A percentile compares a stretch with the other conserved stretches of the same genome.
These are phyloP conservation scores for Uloborus diversus DNA, from an alignment of 1,140 invertebrate genomes.

Conservation along the genomic window DNA sequence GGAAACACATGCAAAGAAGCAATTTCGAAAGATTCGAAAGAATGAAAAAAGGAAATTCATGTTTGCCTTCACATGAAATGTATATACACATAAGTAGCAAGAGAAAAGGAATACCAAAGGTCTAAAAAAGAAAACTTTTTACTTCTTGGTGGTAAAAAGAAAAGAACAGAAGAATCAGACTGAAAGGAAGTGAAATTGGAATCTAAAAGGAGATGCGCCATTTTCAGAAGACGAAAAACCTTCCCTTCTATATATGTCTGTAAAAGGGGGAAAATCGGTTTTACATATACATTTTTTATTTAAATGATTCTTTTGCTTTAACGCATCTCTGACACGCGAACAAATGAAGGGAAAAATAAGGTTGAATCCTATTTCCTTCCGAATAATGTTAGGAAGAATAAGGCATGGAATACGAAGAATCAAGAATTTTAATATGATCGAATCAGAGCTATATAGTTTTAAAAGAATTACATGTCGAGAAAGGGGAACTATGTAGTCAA, in stretches of 20 bases:
- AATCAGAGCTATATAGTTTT: too few relatives aligned
- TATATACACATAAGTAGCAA: constrained; percentile 51
- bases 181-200: constrained; percentile 48
- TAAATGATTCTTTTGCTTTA: constrained; percentile 9
- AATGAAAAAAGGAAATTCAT: constrained; percentile 52
- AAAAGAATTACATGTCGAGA: too few relatives aligned
- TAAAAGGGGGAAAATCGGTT: constrained; percentile 1
- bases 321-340: not conserved
- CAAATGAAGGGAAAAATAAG: not conserved
- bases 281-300: not conserved
- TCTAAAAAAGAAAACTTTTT: constrained; percentile 14
- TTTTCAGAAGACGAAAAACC: constrained; percentile 1
- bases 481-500: too few relatives aligned
- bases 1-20: constrained; percentile 53
- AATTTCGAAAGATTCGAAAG: constrained; percentile 40
- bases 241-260: not conserved
- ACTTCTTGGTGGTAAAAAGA: constrained; percentile 38
- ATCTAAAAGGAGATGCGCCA: constrained; percentile 44
- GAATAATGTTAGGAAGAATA: too few relatives aligned
- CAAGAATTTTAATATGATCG: too few relatives aligned
- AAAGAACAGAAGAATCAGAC: constrained; percentile 18
- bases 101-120: constrained; percentile 12
- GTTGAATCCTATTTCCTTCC: not conserved
- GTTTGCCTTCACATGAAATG: constrained; percentile 53
- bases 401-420: too few relatives aligned